Conservation (phyloP, 2,113 vertebrate genomes). For the Bufo bufo region DNA sequence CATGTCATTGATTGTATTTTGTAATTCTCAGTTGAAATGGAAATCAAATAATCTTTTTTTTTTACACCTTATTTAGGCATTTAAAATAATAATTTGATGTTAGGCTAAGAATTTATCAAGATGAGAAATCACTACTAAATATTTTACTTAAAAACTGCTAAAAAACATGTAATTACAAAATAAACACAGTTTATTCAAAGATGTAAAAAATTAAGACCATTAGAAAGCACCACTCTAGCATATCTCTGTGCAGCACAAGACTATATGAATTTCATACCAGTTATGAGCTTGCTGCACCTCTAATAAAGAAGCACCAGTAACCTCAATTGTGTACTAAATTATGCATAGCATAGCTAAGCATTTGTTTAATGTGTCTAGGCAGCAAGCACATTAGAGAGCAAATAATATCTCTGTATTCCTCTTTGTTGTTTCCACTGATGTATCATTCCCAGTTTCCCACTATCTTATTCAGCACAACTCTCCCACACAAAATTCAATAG, state of each 20-base stretch:
- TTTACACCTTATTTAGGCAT: too few species aligned
- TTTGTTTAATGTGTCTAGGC: constrained; percentile 28
- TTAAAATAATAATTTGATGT: too few species aligned
- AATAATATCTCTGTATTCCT: not conserved
- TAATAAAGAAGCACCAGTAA: constrained; percentile 39
- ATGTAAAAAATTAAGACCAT: not conserved
- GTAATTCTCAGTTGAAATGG: too few species aligned
- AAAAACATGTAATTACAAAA: not conserved
- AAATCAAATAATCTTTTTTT: too few species aligned
- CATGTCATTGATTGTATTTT: too few species aligned
- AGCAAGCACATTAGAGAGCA: constrained; percentile 5
- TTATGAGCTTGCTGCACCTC: constrained; percentile 8
- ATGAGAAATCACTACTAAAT: not conserved
- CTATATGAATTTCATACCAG: not conserved
- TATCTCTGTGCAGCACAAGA: not conserved
- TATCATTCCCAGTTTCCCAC: not conserved
- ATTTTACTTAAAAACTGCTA: not conserved
- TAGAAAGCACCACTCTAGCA: not conserved
- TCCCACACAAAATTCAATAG: constrained; percentile 23
- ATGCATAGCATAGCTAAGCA: constrained; percentile 30
- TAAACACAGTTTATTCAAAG: not conserved
- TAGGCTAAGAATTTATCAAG: too few species aligned
- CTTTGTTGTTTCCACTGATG: not conserved
- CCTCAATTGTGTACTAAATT: constrained; percentile 42
- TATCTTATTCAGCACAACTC: constrained; percentile 14